Evolutionary conservation across 2,113 vertebrate species (phyloP), one percentile per base, ranked within the genome.

Genomic region (Amphiprion ocellaris): DNA sequence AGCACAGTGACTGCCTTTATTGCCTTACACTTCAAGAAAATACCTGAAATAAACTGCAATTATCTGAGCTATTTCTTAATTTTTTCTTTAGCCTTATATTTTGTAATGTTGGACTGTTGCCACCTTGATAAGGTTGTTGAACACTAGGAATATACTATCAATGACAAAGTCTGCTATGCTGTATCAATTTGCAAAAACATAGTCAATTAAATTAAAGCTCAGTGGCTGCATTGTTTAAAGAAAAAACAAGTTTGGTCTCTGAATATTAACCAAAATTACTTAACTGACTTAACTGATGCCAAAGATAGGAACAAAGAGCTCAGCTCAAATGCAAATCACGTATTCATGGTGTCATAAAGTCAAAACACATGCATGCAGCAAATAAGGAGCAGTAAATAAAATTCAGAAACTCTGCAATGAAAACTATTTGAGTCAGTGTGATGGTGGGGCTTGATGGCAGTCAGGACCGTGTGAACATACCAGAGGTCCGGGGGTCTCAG

Each of bases 401-500:
- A 46, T 50, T 33, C 15, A 21, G 33, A 59, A 60, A 53, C 7
- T 68, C 77, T 15, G 37, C 37, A 30, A 28, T 44, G n/a, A 56
- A 19, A 24, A 14, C 56, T 58, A 4, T 17, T 24, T 39, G 21
- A 1, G n/a, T 21, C 26, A 14, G 67, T 19, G 11, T 49, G 16
- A 64, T 5, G 10, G 70, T 71, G 47, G 23, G 39, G 26, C 52
- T 73, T 17, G 16, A 30, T 58, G 79, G 73, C 53, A 23, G 65
- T 55, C 17, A 2, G 77, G 77, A 79, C 53, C 54, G 61, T 83
- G 77, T 82, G 77, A 90, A 70, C 66, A 73, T 68, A 72, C 61
- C 69, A 77, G 24, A 87, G 65, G 66, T 76, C 75, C 17, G 5
- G 53, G 58, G 62, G 46, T 67, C 49, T 80, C 69, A 49, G 54